Base-by-base conservation (phyloP, 2,113 vertebrate genomes). In the Corapipo altera region DNA sequence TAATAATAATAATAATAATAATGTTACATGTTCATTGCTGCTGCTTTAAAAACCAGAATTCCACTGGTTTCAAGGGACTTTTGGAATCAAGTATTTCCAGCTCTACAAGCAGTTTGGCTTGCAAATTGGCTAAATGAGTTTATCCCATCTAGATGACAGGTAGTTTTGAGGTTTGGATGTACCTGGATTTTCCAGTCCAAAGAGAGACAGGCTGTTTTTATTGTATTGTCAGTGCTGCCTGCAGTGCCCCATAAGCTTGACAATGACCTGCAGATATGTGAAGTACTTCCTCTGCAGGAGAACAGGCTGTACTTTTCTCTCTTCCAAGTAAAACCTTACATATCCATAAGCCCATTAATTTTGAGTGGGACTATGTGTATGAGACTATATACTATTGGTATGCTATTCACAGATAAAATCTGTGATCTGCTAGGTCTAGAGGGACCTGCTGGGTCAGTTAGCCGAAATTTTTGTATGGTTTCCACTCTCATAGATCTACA, bases 11-110 rank as follows among this genome's bases (percentile, higher is more conserved):
- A 0, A 23, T 41, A 46, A 51, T 27, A 27, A 51, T 5, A 51
- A 13, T n/a, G 3, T 7, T 32, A 37, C 5, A 3, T 1, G 18
- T 55, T 75, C 5, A 0, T 70, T n/a, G 6, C 21, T 90, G 11
- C 5, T 79, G 12, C n/a, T 92, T 88, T 73, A 41, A 57, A 72
- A 90, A 20, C 5, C 15, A 73, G 44, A 58, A 66, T 77, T 72
- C 13, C 20, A 30, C 15, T 30, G 54, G 51, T 80, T 90, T 33
- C 11, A 24, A 62, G 58, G 46, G 13, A 49, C 27, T 79, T 70
- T 49, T 6, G 19, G 21, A 28, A 52, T 59, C 16, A 54, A 58
- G 22, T 28, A 17, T 58, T 93, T 80, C 8, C 27, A 62, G 15
- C 26, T 88, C 41, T 41, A 5, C n/a, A 33, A 57, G 22, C 3